A percentile compares a stretch with the other conserved stretches of the same genome.
Conservation (phyloP, 2,113 vertebrate genomes). For the Copsychus sechellarum region DNA sequence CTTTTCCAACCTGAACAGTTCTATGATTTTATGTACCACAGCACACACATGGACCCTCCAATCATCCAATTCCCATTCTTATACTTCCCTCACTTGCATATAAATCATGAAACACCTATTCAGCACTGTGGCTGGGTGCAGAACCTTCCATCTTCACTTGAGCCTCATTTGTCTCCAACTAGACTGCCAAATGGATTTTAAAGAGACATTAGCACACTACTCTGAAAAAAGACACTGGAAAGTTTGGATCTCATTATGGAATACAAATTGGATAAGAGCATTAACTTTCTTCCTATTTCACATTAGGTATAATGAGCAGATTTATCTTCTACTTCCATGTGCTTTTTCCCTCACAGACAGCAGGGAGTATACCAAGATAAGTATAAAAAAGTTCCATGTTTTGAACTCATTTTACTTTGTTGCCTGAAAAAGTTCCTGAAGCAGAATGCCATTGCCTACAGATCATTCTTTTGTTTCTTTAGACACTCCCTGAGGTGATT, state of each 20-base stretch:
- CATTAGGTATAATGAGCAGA: background rate
- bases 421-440: background rate
- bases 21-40: fast-evolving
- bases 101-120: background rate
- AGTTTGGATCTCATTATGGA: background rate
- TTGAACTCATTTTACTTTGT: background rate
- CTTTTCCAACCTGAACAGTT: background rate
- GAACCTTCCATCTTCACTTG: background rate
- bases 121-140: background rate
- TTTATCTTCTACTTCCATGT: background rate
- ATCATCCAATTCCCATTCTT: background rate
- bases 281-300: background rate
- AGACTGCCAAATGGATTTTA: background rate
- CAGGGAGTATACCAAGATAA: background rate
- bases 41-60: background rate
- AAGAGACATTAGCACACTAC: background rate
- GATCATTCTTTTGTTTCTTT: background rate
- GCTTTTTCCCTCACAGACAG: background rate
- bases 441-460: background rate
- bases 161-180: background rate
- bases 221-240: background rate
- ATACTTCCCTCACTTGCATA: background rate
- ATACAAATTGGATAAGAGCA: background rate
- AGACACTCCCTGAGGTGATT: background rate
- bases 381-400: background rate